A percentile compares a stretch with the other conserved stretches of the same genome.
Conservation (phyloP, 2,888 invertebrate species). For the Caenorhabditis panamensis region DNA sequence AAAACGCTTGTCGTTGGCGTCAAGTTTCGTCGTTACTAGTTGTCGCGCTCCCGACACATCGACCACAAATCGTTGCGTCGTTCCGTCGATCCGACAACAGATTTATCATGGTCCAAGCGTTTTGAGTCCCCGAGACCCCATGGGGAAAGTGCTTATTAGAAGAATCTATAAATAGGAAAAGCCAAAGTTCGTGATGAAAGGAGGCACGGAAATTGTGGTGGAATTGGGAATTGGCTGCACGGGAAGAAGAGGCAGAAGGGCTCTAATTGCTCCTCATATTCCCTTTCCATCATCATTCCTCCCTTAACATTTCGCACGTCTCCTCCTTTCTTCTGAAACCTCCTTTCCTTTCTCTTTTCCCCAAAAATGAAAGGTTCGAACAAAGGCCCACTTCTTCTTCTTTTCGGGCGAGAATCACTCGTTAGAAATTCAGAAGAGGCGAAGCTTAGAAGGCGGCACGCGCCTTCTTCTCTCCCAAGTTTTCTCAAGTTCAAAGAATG, state of each 20-base stretch:
- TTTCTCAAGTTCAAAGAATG: conserved; percentile 55
- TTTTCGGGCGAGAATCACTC: conserved; percentile 41
- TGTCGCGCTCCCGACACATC: conserved; percentile 3
- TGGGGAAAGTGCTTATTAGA: conserved; percentile 37
- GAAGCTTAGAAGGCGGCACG: conserved; percentile 45
- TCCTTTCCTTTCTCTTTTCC: neutral
- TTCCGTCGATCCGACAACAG: conserved; percentile 32
- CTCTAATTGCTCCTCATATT: conserved; percentile 30
- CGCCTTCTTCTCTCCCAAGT: conserved; percentile 3
- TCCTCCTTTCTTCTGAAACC: conserved; percentile 18
- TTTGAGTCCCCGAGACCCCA: conserved; percentile 34
- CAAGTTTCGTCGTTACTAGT: conserved; percentile 38
- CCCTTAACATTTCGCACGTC: conserved; percentile 30
- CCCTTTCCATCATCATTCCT: conserved; percentile 26
- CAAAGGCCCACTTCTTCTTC: conserved; percentile 34
- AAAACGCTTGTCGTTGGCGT: conserved; percentile 4
- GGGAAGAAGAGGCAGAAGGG: neutral
- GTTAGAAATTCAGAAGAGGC: conserved; percentile 53
- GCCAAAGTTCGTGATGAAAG: conserved; percentile 15
- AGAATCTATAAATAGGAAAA: conserved; percentile 34
- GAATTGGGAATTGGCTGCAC: neutral
- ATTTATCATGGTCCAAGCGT: conserved; percentile 38
- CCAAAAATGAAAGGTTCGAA: conserved; percentile 32
- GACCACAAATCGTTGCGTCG: conserved; percentile 48
- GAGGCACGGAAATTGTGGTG: neutral